phyloP scores from a whole-genome alignment of 37 sponge, comb jelly and placozoan genomes.

The Theonella swinhoei region DNA sequence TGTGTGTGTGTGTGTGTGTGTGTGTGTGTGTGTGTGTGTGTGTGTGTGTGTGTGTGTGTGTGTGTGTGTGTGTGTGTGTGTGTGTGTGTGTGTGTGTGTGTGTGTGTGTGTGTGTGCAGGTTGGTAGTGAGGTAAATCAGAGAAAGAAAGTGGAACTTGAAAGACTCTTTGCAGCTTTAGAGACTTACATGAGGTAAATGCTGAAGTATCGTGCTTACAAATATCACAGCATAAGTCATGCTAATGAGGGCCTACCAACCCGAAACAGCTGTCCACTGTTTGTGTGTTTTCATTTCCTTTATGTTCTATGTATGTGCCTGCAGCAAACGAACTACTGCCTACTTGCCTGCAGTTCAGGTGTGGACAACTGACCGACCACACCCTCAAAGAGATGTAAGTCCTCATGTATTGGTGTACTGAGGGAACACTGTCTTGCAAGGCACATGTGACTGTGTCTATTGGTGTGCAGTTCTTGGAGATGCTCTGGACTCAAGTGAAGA shows the following conservation, averaged over 20 bases:
- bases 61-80: too few species aligned
- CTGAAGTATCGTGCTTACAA: background rate
- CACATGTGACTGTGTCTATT: background rate
- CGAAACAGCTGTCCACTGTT: background rate
- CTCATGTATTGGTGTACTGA: background rate
- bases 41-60: too few species aligned
- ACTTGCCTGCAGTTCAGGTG: constrained; percentile 79
- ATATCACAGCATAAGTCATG: too few species aligned
- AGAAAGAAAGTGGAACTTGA: constrained; percentile 74
- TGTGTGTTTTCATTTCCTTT: background rate
- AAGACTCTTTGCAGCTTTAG: constrained; percentile 57
- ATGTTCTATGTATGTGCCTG: background rate
- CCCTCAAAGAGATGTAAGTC: constrained; percentile 73
- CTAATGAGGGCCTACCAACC: too few species aligned
- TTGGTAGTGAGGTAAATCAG: constrained; percentile 63
- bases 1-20: too few species aligned
- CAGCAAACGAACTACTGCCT: constrained; percentile 79
- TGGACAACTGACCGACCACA: constrained; percentile 71
- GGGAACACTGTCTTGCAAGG: too few species aligned
- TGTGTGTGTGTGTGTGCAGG: too few species aligned
- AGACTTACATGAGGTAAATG: constrained; percentile 81
- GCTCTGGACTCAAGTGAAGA: constrained; percentile 88
- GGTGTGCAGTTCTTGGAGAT: constrained; percentile 68
- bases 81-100: too few species aligned
- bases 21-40: too few species aligned